phyloP scores from a whole-genome alignment of 1,140 invertebrate genomes.

The Acromyrmex charruanus region DNA sequence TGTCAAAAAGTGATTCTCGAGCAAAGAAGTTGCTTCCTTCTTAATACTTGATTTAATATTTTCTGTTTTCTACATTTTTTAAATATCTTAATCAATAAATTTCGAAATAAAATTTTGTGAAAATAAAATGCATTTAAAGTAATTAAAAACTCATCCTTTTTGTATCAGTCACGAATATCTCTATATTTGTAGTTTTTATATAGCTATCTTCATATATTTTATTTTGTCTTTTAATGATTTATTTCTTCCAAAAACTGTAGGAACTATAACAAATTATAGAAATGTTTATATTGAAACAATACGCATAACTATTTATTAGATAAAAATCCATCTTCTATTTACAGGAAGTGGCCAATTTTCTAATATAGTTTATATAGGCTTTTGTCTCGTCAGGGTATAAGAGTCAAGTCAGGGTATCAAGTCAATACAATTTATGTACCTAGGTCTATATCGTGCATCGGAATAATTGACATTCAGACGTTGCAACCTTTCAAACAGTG shows the following conservation, averaged over 20 bases:
- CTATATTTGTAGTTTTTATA: too few relatives aligned
- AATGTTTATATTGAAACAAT: background rate
- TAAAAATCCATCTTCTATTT: background rate
- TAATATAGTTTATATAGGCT: background rate
- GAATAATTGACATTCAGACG: background rate
- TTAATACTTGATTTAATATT: background rate
- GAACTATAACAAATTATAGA: background rate
- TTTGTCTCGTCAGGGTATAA: conserved; percentile 6
- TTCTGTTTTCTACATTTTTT: background rate
- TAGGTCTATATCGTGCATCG: background rate
- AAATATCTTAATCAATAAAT: background rate
- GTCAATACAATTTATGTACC: conserved; percentile 15
- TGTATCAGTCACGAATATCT: background rate
- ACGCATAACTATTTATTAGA: background rate
- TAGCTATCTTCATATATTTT: background rate
- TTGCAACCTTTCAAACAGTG: background rate
- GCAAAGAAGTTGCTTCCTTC: background rate
- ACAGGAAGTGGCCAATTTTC: background rate
- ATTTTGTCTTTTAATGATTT: background rate
- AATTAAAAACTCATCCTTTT: background rate
- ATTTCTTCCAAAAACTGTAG: background rate
- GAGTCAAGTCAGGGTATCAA: too few relatives aligned
- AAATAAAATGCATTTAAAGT: background rate
- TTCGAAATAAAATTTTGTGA: background rate
- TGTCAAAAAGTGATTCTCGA: background rate